Conservation (phyloP, 2,113 vertebrate genomes). For the Cygnus buccinator region DNA sequence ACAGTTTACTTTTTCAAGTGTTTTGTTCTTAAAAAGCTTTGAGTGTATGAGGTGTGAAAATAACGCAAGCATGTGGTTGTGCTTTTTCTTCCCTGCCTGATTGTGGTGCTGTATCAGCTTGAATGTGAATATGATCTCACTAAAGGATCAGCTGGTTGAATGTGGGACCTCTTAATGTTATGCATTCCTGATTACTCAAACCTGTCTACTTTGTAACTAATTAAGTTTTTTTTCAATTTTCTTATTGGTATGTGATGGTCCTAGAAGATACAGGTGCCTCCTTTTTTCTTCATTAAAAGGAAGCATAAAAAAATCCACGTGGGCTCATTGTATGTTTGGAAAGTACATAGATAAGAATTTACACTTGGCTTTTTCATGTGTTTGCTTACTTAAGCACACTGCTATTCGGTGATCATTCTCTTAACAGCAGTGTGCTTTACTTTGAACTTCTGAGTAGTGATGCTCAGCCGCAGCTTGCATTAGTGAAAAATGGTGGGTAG, state of each 20-base stretch:
- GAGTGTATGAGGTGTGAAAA: constrained; percentile 11
- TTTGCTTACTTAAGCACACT: not conserved
- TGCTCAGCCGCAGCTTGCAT: constrained; percentile 38
- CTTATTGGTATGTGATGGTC: not conserved
- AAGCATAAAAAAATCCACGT: not conserved
- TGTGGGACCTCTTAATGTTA: not conserved
- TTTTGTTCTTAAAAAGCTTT: constrained; percentile 2
- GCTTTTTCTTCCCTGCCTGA: not conserved
- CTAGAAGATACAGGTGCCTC: not conserved
- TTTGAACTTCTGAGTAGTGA: not conserved
- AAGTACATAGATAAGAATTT: not conserved
- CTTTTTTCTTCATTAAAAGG: not conserved
- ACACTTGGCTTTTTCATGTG: not conserved
- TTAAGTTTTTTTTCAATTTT: not conserved
- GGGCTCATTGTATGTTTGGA: not conserved
- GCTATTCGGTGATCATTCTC: not conserved
- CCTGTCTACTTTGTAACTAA: not conserved
- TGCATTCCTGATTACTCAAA: not conserved
- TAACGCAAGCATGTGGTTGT: not conserved
- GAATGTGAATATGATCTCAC: not conserved
- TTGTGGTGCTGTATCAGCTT: not conserved
- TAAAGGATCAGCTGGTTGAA: not conserved
- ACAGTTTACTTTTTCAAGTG: not conserved
- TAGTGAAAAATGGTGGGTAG: constrained; percentile 46
- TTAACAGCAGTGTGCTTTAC: not conserved